Conservation (phyloP, 2,797 vertebrate genomes). For the Myotis myotis region DNA sequence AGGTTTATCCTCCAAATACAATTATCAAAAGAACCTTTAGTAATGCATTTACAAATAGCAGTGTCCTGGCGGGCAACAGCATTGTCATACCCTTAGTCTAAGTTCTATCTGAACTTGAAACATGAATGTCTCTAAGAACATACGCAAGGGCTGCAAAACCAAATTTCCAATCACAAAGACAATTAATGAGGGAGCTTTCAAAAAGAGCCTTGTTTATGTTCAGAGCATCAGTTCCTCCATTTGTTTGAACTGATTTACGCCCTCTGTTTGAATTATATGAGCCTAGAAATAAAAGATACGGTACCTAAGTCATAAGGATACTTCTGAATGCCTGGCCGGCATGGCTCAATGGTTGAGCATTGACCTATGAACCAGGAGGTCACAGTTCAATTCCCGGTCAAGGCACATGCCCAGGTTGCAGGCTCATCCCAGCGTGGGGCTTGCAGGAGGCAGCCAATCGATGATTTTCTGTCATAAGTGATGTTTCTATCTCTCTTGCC, state of each 20-base stretch:
- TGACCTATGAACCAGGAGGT: no score
- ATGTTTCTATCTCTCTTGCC: no score
- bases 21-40: background rate
- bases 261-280: background rate
- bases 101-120: background rate
- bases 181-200: background rate
- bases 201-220: background rate
- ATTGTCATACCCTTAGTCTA: background rate
- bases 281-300: constrained; percentile 39
- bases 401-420: no score
- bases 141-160: background rate
- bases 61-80: background rate
- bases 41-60: background rate
- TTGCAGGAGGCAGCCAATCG: no score
- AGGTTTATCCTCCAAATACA: background rate
- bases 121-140: background rate
- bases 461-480: no score
- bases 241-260: background rate
- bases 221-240: background rate
- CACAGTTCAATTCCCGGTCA: no score
- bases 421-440: no score
- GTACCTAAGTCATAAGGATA: background rate
- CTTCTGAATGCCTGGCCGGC: no score
- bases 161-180: background rate
- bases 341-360: no score